Evolutionary conservation across 1,140 invertebrate species (phyloP).

Genomic region (Archivesica marissinica): DNA sequence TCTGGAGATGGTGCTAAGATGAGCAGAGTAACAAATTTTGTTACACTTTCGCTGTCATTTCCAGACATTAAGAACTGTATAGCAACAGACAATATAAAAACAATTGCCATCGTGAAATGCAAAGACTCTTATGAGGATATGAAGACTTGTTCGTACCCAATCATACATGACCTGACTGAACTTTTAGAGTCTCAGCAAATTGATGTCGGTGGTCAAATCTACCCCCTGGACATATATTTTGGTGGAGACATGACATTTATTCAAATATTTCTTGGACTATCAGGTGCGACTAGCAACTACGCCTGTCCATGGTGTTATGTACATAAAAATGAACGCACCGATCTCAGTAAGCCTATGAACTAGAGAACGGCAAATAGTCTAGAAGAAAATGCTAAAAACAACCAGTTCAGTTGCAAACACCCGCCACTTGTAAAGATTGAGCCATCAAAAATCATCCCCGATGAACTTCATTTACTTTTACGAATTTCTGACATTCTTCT

Average conservation of each 20-base stretch:
- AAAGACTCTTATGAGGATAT: slow-evolving; percentile 15
- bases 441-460: neutral
- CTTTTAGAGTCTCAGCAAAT: neutral
- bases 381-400: neutral
- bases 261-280: no score
- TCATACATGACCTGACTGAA: slow-evolving; percentile 4
- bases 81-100: neutral
- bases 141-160: neutral
- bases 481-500: slow-evolving; percentile 18
- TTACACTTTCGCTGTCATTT: neutral
- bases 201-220: neutral
- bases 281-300: neutral
- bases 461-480: slow-evolving; percentile 21
- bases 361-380: neutral
- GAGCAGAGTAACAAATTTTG: slow-evolving; percentile 17
- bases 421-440: slow-evolving; percentile 17
- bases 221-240: neutral
- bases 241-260: slow-evolving; percentile 14
- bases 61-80: neutral
- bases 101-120: slow-evolving; percentile 26
- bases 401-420: neutral
- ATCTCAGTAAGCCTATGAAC: neutral
- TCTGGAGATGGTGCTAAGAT: slow-evolving; percentile 18
- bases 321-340: neutral
- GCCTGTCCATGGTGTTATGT: slow-evolving; percentile 30